phyloP scores from a whole-genome alignment of 2,888 invertebrate genomes.

The Pterostichus madidus region DNA sequence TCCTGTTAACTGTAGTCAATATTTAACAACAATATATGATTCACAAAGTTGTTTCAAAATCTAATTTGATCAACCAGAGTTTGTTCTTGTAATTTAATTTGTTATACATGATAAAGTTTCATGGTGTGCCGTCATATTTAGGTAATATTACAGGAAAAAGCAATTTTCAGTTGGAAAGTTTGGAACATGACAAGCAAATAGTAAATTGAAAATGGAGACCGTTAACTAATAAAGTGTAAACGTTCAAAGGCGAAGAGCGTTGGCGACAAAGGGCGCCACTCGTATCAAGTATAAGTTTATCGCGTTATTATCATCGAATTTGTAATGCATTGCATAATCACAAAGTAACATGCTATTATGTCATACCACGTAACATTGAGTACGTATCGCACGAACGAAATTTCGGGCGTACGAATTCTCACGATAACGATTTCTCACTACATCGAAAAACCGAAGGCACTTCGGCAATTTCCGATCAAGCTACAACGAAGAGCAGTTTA shows the following conservation, averaged over 20 bases:
- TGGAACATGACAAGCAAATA: constrained; percentile 9
- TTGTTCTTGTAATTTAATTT: constrained; percentile 11
- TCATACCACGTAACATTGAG: too few relatives aligned
- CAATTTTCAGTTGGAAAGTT: neutral
- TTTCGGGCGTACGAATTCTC: too few relatives aligned
- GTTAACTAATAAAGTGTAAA: constrained; percentile 1
- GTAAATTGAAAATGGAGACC: neutral
- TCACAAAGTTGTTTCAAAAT: constrained; percentile 1
- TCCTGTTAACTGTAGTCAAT: neutral
- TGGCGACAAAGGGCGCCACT: too few relatives aligned
- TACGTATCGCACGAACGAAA: too few relatives aligned
- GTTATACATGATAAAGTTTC: neutral
- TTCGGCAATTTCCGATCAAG: too few relatives aligned
- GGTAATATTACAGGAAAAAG: neutral
- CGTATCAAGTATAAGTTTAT: constrained; percentile 22
- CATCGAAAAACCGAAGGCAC: too few relatives aligned
- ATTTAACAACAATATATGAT: neutral
- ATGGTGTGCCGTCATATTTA: too few relatives aligned
- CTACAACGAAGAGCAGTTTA: too few relatives aligned
- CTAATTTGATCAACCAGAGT: neutral
- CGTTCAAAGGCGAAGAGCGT: neutral
- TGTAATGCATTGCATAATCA: constrained; percentile 7
- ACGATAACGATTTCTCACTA: too few relatives aligned
- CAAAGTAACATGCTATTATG: too few relatives aligned
- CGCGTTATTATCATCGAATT: constrained; percentile 24